Conservation (phyloP, 1,140 invertebrate genomes). For the Drosophila azteca region DNA sequence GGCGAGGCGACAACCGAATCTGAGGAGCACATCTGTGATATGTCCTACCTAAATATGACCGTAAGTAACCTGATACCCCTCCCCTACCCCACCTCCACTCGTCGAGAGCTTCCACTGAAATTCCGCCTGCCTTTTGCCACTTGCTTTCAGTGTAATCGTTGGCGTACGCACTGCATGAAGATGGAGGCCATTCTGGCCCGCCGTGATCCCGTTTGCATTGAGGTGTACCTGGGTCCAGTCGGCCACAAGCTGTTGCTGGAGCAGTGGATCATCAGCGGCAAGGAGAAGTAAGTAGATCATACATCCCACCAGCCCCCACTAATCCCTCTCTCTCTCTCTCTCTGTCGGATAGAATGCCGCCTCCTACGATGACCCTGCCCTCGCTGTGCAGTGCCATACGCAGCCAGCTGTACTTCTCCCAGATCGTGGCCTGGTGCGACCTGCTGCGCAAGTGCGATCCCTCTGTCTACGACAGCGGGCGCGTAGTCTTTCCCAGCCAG, state of each 20-base stretch:
- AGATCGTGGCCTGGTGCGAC: conserved; percentile 93
- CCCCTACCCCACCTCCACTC: too few species aligned
- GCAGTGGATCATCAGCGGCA: conserved; percentile 81
- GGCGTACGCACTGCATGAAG: conserved; percentile 77
- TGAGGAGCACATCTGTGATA: conserved; percentile 84
- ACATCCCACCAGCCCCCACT: background rate
- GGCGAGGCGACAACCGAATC: conserved; percentile 64
- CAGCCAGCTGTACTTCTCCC: conserved; percentile 98
- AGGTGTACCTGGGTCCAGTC: conserved; percentile 82
- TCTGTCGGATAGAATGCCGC: conserved; percentile 82
- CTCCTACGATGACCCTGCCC: conserved; percentile 86
- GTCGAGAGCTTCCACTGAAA: background rate
- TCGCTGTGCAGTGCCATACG: conserved; percentile 95
- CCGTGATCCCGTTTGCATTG: conserved; percentile 79
- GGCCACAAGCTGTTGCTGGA: conserved; percentile 79
- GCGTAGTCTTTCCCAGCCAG: conserved; percentile 67
- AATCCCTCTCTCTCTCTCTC: background rate
- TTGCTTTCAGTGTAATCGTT: conserved; percentile 74
- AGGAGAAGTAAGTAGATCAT: conserved; percentile 70
- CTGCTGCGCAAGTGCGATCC: conserved; percentile 77
- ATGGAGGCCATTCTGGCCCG: conserved; percentile 77
- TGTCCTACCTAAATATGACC: conserved; percentile 82
- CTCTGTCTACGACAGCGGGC: conserved; percentile 76
- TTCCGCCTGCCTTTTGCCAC: background rate
- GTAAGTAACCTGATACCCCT: conserved; percentile 43